Conservation (phyloP, 2,113 vertebrate genomes). For the Arothron firmamentum region DNA sequence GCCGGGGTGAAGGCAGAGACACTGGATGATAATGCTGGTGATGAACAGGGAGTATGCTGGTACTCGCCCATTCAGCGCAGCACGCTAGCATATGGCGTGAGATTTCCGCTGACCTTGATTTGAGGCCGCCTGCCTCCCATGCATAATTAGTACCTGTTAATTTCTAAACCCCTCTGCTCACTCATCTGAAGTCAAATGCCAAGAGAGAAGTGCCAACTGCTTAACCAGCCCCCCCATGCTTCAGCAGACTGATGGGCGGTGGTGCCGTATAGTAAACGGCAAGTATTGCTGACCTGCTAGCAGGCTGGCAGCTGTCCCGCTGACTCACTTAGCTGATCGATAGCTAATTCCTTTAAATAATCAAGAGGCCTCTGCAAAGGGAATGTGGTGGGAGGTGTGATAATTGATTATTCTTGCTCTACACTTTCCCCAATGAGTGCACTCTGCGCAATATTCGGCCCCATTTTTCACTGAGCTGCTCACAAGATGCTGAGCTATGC, state of each 20-base stretch:
- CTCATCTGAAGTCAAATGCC: conserved; percentile 31
- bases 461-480: conserved; percentile 65
- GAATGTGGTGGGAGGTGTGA: conserved; percentile 53
- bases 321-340: conserved; percentile 73
- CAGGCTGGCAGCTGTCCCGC: conserved; percentile 43
- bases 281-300: conserved; percentile 30
- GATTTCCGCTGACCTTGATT: conserved; percentile 52
- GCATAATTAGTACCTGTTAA: conserved; percentile 49
- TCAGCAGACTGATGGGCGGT: conserved; percentile 13
- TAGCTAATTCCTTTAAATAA: conserved; percentile 78
- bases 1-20: conserved; percentile 22
- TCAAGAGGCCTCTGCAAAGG: conserved; percentile 62
- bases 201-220: conserved; percentile 30
- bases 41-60: conserved; percentile 28
- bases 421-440: conserved; percentile 60
- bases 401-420: conserved; percentile 71
- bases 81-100: conserved; percentile 48
- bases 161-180: conserved; percentile 24
- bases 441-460: conserved; percentile 25
- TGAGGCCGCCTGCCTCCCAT: conserved; percentile 34
- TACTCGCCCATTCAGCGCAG: conserved; percentile 14
- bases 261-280: conserved; percentile 5
- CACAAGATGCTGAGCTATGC: conserved; percentile 56
- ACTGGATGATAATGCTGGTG: conserved; percentile 45
- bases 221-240: conserved; percentile 26